Base-by-base conservation (phyloP, 2,797 vertebrate genomes). In the Phalloptychus januarius region DNA sequence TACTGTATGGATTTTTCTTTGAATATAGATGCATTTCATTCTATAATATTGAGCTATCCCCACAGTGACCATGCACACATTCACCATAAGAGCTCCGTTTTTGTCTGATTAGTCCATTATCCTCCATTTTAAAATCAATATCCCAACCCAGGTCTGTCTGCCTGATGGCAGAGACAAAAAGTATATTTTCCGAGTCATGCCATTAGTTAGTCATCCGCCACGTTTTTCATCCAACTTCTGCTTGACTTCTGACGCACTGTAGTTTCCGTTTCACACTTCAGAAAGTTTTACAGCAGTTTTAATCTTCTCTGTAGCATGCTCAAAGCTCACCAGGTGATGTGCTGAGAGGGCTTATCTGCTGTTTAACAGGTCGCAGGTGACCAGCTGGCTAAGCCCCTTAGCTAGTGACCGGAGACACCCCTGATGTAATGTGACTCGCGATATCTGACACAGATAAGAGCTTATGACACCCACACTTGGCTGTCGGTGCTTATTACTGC, bases 371-470 rank as follows among this genome's bases (percentile, higher is more conserved):
- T 94, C 90, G 84, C 78, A 75, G 83, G 74, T 40, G 71, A 86
- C 86, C 87, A 86, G 84, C 88, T 89, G 90, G 86, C 87, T 90
- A 90, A 94, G 88, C 89, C 85, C 90, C 81, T 91, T 84, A 92
- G 87, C 90, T 85, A 79, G 82, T 91, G 91, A 91, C 92, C 83
- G 75, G 81, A 72, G 81, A 70, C 77, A 77, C 78, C 82, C 73
- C 76, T 89, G 91, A 90, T 83, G 83, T 91, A 89, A 91, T 80
- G 83, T 65, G 85, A 94, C 85, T 90, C 77, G 81, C 87, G 87
- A 92, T 91, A 74, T 52, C 75, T 72, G 61, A 84, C 81, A 75
- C 3, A 84, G 85, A 88, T 88, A 78, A 79, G 25, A 86, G 79
- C 76, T 86, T 76, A 85, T 33, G 74, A 74, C 82, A 69, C 74